These are phyloP conservation scores for Tachina grossa DNA, from an alignment of 2,888 invertebrate genomes.

Conservation along the genomic window DNA sequence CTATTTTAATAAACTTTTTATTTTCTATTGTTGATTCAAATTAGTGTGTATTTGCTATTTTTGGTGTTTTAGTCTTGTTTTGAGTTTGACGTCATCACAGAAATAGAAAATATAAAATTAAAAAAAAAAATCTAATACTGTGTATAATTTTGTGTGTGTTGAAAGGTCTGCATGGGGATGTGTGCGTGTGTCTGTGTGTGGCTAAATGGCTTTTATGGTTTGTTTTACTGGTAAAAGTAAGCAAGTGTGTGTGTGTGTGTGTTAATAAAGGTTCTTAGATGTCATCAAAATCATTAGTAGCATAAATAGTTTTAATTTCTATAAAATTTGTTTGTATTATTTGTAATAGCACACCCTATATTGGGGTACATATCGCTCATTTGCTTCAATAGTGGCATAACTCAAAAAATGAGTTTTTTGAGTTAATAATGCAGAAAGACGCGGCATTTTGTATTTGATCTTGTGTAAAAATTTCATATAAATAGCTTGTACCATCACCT, in stretches of 20 bases:
- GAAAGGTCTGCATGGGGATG: not conserved
- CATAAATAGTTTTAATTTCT: constrained; percentile 6
- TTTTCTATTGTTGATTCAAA: constrained; percentile 27
- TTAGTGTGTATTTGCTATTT: constrained; percentile 17
- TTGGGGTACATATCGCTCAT: too few species aligned
- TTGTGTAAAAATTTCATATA: too few species aligned
- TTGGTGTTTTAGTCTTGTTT: constrained; percentile 37
- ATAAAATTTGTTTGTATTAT: not conserved
- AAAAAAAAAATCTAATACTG: constrained; percentile 10
- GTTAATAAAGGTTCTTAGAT: constrained; percentile 41
- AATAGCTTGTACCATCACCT: too few species aligned
- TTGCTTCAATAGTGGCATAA: too few species aligned
- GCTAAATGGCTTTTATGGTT: constrained; percentile 30
- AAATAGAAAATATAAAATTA: constrained; percentile 40
- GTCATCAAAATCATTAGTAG: constrained; percentile 42
- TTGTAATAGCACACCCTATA: not conserved
- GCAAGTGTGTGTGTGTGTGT: constrained; percentile 2
- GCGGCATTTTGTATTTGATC: too few species aligned
- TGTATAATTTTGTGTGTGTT: constrained; percentile 2
- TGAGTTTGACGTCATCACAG: constrained; percentile 68
- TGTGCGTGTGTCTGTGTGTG: not conserved
- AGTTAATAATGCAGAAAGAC: too few species aligned
- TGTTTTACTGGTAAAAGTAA: not conserved
- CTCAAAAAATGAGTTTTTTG: too few species aligned
- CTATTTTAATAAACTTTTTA: constrained; percentile 47